phyloP scores from a whole-genome alignment of 1,140 invertebrate species.

The Drosophila lowei region DNA sequence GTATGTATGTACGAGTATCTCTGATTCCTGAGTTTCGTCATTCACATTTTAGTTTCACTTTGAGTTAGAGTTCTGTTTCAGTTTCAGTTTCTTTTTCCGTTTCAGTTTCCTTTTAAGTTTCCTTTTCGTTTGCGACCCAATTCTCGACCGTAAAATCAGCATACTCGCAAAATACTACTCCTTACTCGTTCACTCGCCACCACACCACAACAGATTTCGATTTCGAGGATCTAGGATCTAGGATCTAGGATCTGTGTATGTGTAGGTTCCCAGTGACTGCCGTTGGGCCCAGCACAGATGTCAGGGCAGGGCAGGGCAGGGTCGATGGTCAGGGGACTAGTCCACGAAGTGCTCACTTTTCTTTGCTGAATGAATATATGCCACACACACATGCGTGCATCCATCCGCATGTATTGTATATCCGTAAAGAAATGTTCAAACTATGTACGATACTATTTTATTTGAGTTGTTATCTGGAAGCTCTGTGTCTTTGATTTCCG shows the following conservation, averaged over 20 bases:
- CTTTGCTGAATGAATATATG: constrained; percentile 36
- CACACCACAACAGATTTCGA: constrained; percentile 46
- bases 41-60: constrained; percentile 5
- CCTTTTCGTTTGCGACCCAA: constrained; percentile 34
- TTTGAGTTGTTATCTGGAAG: constrained; percentile 57
- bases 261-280: constrained; percentile 22
- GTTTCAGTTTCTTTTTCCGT: constrained; percentile 14
- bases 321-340: constrained; percentile 28
- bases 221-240: constrained; percentile 35
- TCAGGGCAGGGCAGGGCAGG: constrained; percentile 11
- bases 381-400: neutral
- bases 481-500: constrained; percentile 72
- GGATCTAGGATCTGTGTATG: constrained; percentile 21
- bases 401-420: constrained; percentile 19
- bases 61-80: neutral
- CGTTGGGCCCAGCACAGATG: constrained; percentile 56
- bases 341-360: constrained; percentile 62
- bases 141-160: constrained; percentile 47
- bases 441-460: constrained; percentile 45
- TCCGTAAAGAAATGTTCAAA: constrained; percentile 56
- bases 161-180: constrained; percentile 30
- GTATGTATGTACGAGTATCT: constrained; percentile 12
- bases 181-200: constrained; percentile 57
- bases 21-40: constrained; percentile 7
- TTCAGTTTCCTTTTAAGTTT: constrained; percentile 13